Conservation (phyloP, 2,888 invertebrate genomes). For the Andrena dorsata region DNA sequence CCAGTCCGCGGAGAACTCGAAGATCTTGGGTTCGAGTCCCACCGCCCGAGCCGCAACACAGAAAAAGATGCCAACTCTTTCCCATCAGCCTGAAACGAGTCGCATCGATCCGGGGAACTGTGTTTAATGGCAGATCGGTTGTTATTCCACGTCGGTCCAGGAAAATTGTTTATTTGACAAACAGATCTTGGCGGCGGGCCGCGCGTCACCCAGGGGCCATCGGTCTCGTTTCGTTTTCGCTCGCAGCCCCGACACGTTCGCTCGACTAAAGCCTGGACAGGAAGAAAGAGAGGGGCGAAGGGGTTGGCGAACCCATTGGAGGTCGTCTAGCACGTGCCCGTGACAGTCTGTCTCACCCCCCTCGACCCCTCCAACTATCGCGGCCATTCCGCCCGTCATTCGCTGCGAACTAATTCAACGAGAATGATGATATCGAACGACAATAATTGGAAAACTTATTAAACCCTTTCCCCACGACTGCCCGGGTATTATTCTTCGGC, state of each 20-base stretch:
- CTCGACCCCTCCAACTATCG: conserved; percentile 59
- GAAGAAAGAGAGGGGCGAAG: conserved; percentile 33
- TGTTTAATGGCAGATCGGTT: conserved; percentile 17
- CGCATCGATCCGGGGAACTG: too few relatives aligned
- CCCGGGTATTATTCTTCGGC: conserved; percentile 51
- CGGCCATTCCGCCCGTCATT: conserved; percentile 61
- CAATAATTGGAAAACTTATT: conserved; percentile 67
- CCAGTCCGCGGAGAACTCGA: too few relatives aligned
- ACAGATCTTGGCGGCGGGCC: conserved; percentile 59
- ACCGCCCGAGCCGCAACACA: too few relatives aligned
- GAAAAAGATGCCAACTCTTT: too few relatives aligned
- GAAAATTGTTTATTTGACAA: conserved; percentile 73
- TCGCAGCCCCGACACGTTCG: conserved; percentile 29
- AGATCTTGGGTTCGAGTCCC: too few relatives aligned
- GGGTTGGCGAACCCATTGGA: conserved; percentile 50
- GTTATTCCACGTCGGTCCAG: conserved; percentile 59
- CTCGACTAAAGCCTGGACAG: conserved; percentile 16
- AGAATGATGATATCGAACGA: conserved; percentile 72
- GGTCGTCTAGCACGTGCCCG: conserved; percentile 77
- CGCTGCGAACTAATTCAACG: conserved; percentile 69
- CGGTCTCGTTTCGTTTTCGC: conserved; percentile 53
- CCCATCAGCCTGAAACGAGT: too few relatives aligned
- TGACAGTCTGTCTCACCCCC: conserved; percentile 75
- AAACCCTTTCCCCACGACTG: conserved; percentile 60
- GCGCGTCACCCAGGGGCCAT: conserved; percentile 31